Evolutionary conservation across 2,797 vertebrate species (phyloP), one percentile per base, ranked within the genome.

Genomic region (Manis pentadactyla): DNA sequence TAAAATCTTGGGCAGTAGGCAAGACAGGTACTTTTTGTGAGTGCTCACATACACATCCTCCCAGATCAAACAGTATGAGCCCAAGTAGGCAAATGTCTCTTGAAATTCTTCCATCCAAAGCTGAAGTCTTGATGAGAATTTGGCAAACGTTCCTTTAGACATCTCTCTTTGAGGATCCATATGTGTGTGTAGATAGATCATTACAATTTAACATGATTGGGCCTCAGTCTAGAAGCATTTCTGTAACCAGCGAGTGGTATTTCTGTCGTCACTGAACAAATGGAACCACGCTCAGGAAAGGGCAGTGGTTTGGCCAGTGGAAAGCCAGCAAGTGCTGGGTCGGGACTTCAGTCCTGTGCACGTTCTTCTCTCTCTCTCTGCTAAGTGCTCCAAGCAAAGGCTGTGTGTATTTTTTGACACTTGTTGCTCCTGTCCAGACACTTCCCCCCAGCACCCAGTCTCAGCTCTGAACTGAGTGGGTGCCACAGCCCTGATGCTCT

Each of bases 31-130:
- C 25, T 31, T 87, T 59, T 92, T 12, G 19, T 39, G 17, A 42
- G 31, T 66, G 29, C n/a, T 31, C 64, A 31, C 21, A 9, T 69
- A 2, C 21, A 27, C 15, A 31, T 42, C 42, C 51, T 93, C 37
- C 55, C 37, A 64, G 90, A 77, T 63, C 71, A 87, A 46, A 92
- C 37, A 73, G 15, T 55, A 21, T 3, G 19, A 69, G 27, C 31
- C 46, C 46, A 92, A 90, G 64, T 53, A 78, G 81, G 25, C 42
- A 79, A 84, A 57, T 73, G 3, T 59, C n/a, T 92, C 89, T 92
- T 39, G 34, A 82, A 75, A 77, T 71, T 84, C 83, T 84, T 83
- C 66, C 17, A n/a, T 71, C 57, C 49, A 83, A 73, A 89, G 53
- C 85, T 69, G 55, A 78, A 92, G 37, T 42, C 59, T 55, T 31